Percentiles rank a stretch among this genome's conserved stretches.
phyloP scores from a whole-genome alignment of 1,140 invertebrate genomes.

The Rhagoletis pomonella region DNA sequence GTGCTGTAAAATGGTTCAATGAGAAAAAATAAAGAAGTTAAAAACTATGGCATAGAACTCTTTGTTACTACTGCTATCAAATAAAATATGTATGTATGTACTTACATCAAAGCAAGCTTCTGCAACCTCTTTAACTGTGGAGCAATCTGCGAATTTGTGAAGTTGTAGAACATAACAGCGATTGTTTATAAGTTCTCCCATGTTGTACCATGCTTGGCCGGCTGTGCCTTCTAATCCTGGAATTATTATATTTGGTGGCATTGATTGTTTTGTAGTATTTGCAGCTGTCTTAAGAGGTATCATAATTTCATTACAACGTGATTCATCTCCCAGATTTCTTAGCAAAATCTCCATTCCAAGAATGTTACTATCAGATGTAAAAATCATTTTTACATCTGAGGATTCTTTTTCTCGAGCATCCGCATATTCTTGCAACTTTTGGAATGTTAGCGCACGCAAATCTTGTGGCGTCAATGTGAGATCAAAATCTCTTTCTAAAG shows the following conservation, averaged over 20 bases:
- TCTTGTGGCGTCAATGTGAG: constrained; percentile 86
- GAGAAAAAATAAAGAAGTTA: constrained; percentile 60
- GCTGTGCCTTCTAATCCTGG: constrained; percentile 88
- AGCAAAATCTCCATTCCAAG: constrained; percentile 76
- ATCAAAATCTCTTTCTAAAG: constrained; percentile 88
- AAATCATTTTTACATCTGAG: constrained; percentile 72
- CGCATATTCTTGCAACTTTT: constrained; percentile 79
- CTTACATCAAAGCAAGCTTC: constrained; percentile 63
- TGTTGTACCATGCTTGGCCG: constrained; percentile 68
- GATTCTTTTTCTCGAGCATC: constrained; percentile 75
- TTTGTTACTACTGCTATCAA: no score
- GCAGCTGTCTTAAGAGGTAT: constrained; percentile 69
- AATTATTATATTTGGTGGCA: constrained; percentile 80
- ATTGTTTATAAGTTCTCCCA: constrained; percentile 62
- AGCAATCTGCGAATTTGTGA: constrained; percentile 61
- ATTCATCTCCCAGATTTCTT: constrained; percentile 77
- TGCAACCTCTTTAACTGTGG: constrained; percentile 63
- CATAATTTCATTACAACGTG: constrained; percentile 63
- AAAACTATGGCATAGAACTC: no score
- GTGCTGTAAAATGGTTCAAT: constrained; percentile 60
- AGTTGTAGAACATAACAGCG: constrained; percentile 64
- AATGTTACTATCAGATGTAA: constrained; percentile 64
- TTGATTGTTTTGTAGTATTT: constrained; percentile 69
- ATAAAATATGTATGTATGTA: constrained; percentile 27
- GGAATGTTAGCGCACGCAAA: constrained; percentile 80